Evolutionary conservation across 2,797 vertebrate species (phyloP).

Genomic region (Channa striata): DNA sequence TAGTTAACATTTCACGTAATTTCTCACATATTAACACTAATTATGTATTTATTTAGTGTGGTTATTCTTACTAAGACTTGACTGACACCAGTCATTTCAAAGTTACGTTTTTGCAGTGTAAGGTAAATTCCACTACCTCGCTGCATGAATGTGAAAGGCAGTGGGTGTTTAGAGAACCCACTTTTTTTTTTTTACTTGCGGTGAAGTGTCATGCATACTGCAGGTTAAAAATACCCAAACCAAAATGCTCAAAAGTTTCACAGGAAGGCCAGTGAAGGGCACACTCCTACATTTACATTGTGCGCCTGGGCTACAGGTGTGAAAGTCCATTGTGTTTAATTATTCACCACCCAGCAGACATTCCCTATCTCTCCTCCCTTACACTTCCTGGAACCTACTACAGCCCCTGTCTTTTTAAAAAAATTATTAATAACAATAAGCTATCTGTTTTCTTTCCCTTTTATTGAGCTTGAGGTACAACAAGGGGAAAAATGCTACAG

Average conservation of each 20-base stretch:
- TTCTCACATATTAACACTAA: no score
- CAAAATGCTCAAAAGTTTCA: conserved; percentile 36
- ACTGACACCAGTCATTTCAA: not conserved
- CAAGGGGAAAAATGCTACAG: not conserved
- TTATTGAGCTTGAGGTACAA: conserved; percentile 2
- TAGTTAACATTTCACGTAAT: no score
- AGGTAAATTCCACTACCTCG: not conserved
- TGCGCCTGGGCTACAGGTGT: conserved; percentile 74
- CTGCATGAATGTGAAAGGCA: conserved; percentile 5
- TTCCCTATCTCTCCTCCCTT: conserved; percentile 66
- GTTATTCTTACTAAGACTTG: no score
- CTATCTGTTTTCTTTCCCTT: not conserved
- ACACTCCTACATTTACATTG: conserved; percentile 71
- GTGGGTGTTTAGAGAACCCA: conserved; percentile 4
- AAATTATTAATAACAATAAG: conserved; percentile 13
- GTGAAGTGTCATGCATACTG: conserved; percentile 45
- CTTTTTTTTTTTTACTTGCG: not conserved
- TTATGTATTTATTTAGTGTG: no score
- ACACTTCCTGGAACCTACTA: conserved; percentile 62
- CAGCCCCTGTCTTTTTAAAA: conserved; percentile 6
- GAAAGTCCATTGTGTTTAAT: conserved; percentile 86
- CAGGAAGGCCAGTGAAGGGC: conserved; percentile 74
- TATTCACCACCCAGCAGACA: conserved; percentile 79
- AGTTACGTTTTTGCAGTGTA: conserved; percentile 9
- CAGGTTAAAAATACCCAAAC: conserved; percentile 62